Evolutionary conservation across 1,140 invertebrate species (phyloP).

Genomic region (Drosophila azteca): DNA sequence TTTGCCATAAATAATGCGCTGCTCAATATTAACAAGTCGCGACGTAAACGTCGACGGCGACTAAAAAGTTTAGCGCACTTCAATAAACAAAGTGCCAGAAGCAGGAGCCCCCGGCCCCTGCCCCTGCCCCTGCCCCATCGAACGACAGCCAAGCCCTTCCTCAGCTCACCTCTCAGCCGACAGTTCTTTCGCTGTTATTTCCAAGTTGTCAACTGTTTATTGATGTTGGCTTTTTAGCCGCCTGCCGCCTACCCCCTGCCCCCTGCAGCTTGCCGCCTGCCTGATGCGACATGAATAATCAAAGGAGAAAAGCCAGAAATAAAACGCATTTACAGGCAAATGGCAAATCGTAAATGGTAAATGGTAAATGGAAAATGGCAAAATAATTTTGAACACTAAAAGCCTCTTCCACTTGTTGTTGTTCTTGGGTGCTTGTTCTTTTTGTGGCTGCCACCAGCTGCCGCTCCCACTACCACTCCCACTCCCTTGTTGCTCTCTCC

Average conservation of each 20-base stretch:
- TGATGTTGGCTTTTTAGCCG: slow-evolving; percentile 60
- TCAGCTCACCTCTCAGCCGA: neutral
- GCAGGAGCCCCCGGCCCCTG: no score
- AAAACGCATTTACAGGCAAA: slow-evolving; percentile 35
- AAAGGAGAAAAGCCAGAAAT: slow-evolving; percentile 41
- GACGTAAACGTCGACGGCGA: slow-evolving; percentile 28
- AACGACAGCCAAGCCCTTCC: neutral
- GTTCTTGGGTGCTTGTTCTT: slow-evolving; percentile 17
- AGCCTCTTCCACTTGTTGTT: slow-evolving; percentile 45
- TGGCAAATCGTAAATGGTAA: slow-evolving; percentile 49
- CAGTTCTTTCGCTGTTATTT: slow-evolving; percentile 35
- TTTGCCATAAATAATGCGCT: slow-evolving; percentile 76
- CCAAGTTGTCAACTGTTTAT: slow-evolving; percentile 69
- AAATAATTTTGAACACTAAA: slow-evolving; percentile 55
- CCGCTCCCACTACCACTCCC: no score
- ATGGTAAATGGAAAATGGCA: slow-evolving; percentile 53
- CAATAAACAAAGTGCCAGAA: slow-evolving; percentile 72
- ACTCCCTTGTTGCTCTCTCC: slow-evolving; percentile 10
- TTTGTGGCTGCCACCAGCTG: slow-evolving; percentile 12
- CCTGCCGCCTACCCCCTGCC: slow-evolving; percentile 11
- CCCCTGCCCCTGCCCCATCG: no score
- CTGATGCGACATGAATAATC: slow-evolving; percentile 53
- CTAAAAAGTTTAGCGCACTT: slow-evolving; percentile 67
- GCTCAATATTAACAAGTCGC: slow-evolving; percentile 76
- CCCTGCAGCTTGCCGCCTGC: neutral